These are phyloP conservation scores for Zaprionus kolodkinae DNA, from an alignment of 1,140 invertebrate species.

Conservation along the genomic window DNA sequence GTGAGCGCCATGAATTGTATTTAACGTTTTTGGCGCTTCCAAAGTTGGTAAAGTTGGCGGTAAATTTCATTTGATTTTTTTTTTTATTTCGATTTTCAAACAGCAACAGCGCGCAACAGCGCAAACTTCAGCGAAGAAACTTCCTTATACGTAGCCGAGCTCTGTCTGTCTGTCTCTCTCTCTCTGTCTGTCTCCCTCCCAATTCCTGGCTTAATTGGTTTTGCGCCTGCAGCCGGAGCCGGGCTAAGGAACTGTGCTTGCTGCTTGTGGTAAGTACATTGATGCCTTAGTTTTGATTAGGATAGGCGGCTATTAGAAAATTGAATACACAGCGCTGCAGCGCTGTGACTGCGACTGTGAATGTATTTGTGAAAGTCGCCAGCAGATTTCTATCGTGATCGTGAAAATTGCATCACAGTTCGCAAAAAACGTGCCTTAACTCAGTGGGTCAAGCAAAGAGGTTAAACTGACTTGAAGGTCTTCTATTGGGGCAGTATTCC, in stretches of 20 bases:
- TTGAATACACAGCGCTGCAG: constrained; percentile 60
- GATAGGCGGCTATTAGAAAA: constrained; percentile 76
- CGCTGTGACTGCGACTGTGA: not conserved
- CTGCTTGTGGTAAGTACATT: constrained; percentile 34
- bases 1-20: constrained; percentile 82
- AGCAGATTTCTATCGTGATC: constrained; percentile 14
- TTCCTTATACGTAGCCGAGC: constrained; percentile 68
- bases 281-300: constrained; percentile 81
- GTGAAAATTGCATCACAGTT: constrained; percentile 35
- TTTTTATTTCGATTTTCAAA: constrained; percentile 70
- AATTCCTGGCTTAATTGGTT: constrained; percentile 73
- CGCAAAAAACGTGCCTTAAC: constrained; percentile 26
- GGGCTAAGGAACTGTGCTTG: constrained; percentile 35
- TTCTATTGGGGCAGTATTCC: not conserved
- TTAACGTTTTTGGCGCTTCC: constrained; percentile 82
- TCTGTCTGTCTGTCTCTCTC: not conserved
- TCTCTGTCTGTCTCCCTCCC: not conserved
- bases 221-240: constrained; percentile 58
- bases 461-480: constrained; percentile 17
- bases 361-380: constrained; percentile 53
- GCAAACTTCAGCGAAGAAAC: constrained; percentile 17
- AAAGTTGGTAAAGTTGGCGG: constrained; percentile 68
- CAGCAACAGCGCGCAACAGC: constrained; percentile 11
- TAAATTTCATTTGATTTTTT: constrained; percentile 82
- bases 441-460: constrained; percentile 47